phyloP scores from a whole-genome alignment of 1,140 invertebrate species.

The Philotrypesis tridentata region DNA sequence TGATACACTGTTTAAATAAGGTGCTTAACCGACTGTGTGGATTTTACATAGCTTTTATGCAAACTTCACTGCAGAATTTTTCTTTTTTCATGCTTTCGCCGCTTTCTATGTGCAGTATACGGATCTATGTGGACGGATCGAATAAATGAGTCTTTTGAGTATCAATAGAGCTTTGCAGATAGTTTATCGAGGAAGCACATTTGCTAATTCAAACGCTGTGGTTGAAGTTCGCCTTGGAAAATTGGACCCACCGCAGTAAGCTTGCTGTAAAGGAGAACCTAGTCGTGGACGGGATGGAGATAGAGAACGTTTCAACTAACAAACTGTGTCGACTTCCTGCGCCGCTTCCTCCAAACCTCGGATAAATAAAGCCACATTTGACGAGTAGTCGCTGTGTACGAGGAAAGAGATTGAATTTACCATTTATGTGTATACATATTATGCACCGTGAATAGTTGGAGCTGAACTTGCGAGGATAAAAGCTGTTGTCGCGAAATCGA shows the following conservation, averaged over 20 bases:
- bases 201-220: conserved; percentile 9
- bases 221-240: not conserved
- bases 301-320: not conserved
- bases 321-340: not conserved
- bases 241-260: conserved; percentile 2
- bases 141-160: not conserved
- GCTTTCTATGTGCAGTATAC: too few relatives aligned
- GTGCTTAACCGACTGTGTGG: too few relatives aligned
- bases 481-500: not conserved
- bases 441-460: too few relatives aligned
- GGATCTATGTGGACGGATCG: too few relatives aligned
- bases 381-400: not conserved
- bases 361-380: not conserved
- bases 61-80: too few relatives aligned
- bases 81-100: too few relatives aligned
- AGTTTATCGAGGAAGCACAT: not conserved
- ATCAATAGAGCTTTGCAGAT: not conserved
- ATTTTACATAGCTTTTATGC: too few relatives aligned
- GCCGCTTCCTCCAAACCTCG: not conserved
- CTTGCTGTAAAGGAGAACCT: not conserved
- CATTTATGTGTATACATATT: not conserved
- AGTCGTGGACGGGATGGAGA: too few relatives aligned
- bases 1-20: too few relatives aligned
- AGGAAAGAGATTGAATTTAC: not conserved
- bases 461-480: too few relatives aligned